A percentile compares a stretch with the other conserved stretches of the same genome.
Conservation (phyloP, 2,888 invertebrate genomes). For the Sussaba pulchella region DNA sequence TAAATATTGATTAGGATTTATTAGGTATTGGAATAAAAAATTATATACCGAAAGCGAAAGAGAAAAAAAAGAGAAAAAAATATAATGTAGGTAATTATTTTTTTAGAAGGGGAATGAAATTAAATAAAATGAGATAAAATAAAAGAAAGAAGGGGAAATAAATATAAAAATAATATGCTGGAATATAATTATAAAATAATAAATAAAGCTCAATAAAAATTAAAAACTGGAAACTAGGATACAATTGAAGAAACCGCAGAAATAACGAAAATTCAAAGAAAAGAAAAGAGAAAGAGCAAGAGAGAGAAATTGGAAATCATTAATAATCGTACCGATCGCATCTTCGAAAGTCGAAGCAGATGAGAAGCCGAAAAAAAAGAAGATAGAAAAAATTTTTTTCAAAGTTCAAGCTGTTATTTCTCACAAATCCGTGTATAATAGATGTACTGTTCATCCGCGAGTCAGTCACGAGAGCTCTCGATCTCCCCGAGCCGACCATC, state of each 20-base stretch:
- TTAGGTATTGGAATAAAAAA: too few species aligned
- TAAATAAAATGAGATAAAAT: too few species aligned
- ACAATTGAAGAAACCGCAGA: background rate
- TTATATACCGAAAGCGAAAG: too few species aligned
- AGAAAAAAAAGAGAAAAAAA: too few species aligned
- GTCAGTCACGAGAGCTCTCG: constrained; percentile 25
- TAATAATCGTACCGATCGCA: constrained; percentile 40
- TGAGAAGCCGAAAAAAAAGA: constrained; percentile 11
- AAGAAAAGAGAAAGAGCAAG: constrained; percentile 15
- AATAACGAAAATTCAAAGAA: too few species aligned
- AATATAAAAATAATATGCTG: too few species aligned
- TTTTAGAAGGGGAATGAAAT: too few species aligned
- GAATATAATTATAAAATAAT: too few species aligned
- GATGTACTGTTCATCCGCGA: constrained; percentile 44
- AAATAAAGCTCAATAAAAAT: background rate
- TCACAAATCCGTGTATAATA: constrained; percentile 44
- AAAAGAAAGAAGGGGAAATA: too few species aligned
- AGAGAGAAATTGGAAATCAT: constrained; percentile 9
- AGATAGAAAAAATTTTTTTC: constrained; percentile 5
- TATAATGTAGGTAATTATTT: too few species aligned
- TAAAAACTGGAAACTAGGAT: background rate
- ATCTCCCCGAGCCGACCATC: too few species aligned
- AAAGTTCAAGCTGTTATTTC: constrained; percentile 24
- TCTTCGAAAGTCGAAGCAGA: constrained; percentile 24
- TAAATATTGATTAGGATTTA: too few species aligned